Conservation (phyloP, 1,140 invertebrate species). For the Drosophila bocki region DNA sequence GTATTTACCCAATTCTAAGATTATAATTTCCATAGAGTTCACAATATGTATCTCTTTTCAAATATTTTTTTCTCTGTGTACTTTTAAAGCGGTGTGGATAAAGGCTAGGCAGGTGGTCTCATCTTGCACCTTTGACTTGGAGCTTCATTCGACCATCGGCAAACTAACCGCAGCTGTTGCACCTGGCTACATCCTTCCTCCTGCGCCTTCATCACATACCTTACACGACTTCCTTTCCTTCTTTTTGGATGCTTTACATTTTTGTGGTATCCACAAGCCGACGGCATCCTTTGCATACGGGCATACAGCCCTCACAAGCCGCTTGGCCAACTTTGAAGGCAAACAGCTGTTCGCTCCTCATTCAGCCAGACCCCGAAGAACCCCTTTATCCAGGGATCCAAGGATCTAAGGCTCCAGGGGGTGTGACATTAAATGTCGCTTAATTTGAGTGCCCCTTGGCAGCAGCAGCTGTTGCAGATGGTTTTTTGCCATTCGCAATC, state of each 20-base stretch:
- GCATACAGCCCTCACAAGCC: conserved; percentile 40
- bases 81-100: conserved; percentile 1
- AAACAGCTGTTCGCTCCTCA: conserved; percentile 41
- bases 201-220: conserved; percentile 5
- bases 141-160: conserved; percentile 39
- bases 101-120: conserved; percentile 22
- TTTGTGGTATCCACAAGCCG: conserved; percentile 44
- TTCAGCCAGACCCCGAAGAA: neutral
- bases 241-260: conserved; percentile 54
- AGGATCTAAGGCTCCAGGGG: conserved; percentile 1
- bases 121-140: conserved; percentile 43
- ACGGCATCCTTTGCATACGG: conserved; percentile 50
- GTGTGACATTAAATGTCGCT: conserved; percentile 64
- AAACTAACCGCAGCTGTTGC: conserved; percentile 65
- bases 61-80: neutral
- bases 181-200: conserved; percentile 31
- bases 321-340: conserved; percentile 59
- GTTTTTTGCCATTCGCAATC: conserved; percentile 6
- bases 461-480: conserved; percentile 40
- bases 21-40: neutral
- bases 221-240: neutral
- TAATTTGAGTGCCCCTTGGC: conserved; percentile 63
- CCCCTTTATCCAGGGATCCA: neutral
- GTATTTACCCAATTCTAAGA: no score
- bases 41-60: neutral